Evolutionary conservation across 2,113 vertebrate genomes (phyloP), one percentile per base, ranked within the genome.

Genomic region (Gymnogyps californianus): DNA sequence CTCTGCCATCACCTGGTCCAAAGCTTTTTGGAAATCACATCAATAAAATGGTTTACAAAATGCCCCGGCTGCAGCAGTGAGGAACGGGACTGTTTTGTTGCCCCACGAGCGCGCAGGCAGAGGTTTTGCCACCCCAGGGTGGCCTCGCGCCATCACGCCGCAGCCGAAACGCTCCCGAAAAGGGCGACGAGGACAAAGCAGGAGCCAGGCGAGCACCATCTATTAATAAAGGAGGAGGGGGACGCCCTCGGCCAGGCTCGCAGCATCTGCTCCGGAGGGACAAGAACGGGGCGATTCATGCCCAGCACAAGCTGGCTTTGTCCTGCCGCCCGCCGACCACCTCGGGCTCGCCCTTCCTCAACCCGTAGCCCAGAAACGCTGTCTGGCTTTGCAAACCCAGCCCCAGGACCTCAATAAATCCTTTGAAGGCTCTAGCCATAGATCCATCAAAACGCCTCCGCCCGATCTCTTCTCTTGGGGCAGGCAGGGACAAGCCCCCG

Each of bases 61-160:
- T 0, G 0, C 14, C 16, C 9, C 0, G 1, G 54, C 18, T 4
- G 12, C 28, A 0, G 7, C 18, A 12, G 25, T 0, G 34, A 17
- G 46, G 65, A 59, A 40, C 2, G 1, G 59, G 22, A 5, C 13
- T 1, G 16, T 5, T 17, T 49, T 12, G 19, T 15, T 20, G n/a
- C 55, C 61, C 46, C 55, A 12, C 8, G 3, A 54, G 59, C 1
- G 11, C n/a, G 4, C 0, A 0, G 44, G 62, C 40, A 38, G n/a
- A 46, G 59, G 59, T 49, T 81, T 24, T 47, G 24, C 69, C 80
- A 78, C 3, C 51, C 57, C 31, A 2, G 24, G 52, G 7, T 1
- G 24, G 51, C 62, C 69, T 36, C 3, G 0, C 3, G 0, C 59
- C 44, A 5, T 16, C 36, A 2, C 5, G 2, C 12, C 18, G 4